phyloP scores from a whole-genome alignment of 1,140 invertebrate species.

The Drosophila burlai region DNA sequence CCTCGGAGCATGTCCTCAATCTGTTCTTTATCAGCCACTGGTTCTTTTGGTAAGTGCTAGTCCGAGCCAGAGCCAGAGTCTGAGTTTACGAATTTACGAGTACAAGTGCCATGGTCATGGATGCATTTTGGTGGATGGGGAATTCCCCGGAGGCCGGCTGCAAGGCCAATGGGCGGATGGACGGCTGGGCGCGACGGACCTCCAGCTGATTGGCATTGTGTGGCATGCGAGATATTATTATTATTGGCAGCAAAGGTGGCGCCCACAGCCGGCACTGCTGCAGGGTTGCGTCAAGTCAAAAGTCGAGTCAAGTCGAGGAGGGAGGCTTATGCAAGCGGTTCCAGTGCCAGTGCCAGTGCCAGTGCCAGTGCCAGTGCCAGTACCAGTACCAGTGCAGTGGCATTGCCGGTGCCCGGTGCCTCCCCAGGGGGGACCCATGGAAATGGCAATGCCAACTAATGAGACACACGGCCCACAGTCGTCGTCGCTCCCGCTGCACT shows the following conservation, averaged over 20 bases:
- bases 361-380: not conserved
- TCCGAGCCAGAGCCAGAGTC: conserved; percentile 2
- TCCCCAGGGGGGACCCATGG: conserved; percentile 23
- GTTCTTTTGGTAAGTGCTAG: conserved; percentile 85
- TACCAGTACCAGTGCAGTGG: not conserved
- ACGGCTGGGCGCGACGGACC: conserved; percentile 11
- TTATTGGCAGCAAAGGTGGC: conserved; percentile 77
- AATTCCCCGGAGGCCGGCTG: conserved; percentile 38
- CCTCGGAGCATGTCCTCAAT: conserved; percentile 85
- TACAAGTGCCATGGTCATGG: conserved; percentile 20
- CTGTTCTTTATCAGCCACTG: conserved; percentile 86
- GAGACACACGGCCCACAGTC: conserved; percentile 48
- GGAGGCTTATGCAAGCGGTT: conserved; percentile 67
- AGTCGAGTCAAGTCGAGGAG: conserved; percentile 62
- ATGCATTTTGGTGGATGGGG: conserved; percentile 1
- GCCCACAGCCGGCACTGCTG: conserved; percentile 39
- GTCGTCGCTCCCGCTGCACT: conserved; percentile 4
- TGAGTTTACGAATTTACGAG: not conserved
- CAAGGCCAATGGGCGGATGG: conserved; percentile 40
- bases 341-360: not conserved
- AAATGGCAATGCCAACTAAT: conserved; percentile 78
- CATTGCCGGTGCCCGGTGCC: conserved; percentile 1
- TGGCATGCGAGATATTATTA: conserved; percentile 65
- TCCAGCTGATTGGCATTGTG: conserved; percentile 62
- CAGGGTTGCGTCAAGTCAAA: conserved; percentile 64